Evolutionary conservation across 2,888 invertebrate genomes (phyloP).

Genomic region (Galerucella calmariensis): DNA sequence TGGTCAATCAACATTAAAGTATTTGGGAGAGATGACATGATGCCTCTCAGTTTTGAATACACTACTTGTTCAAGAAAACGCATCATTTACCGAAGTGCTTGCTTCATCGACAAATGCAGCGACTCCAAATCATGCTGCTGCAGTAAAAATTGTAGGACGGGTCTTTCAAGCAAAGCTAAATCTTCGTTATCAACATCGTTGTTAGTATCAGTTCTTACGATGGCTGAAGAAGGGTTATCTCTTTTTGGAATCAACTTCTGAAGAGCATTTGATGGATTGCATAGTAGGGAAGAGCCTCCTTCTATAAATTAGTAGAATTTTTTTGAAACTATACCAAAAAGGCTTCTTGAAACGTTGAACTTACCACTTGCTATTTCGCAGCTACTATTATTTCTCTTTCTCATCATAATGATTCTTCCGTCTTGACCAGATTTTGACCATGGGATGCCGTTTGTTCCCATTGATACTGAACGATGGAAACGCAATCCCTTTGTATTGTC

Average conservation of each 20-base stretch:
- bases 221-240: slow-evolving; percentile 68
- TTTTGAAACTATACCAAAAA: background rate
- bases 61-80: too few relatives aligned
- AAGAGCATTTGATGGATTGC: slow-evolving; percentile 89
- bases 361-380: slow-evolving; percentile 71
- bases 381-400: slow-evolving; percentile 77
- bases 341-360: background rate
- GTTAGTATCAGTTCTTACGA: slow-evolving; percentile 57
- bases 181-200: slow-evolving; percentile 64
- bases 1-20: too few relatives aligned
- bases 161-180: slow-evolving; percentile 76
- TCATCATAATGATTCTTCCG: slow-evolving; percentile 70
- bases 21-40: too few relatives aligned
- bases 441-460: slow-evolving; percentile 77
- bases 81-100: slow-evolving; percentile 74
- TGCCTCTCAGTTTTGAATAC: too few relatives aligned
- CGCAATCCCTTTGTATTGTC: slow-evolving; percentile 69
- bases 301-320: slow-evolving; percentile 64
- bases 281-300: slow-evolving; percentile 82
- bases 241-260: slow-evolving; percentile 80
- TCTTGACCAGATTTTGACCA: slow-evolving; percentile 71
- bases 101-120: slow-evolving; percentile 87
- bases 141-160: slow-evolving; percentile 88
- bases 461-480: slow-evolving; percentile 88
- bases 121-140: slow-evolving; percentile 87